Conservation (phyloP, 2,113 vertebrate species). For the Xenus cinereus region DNA sequence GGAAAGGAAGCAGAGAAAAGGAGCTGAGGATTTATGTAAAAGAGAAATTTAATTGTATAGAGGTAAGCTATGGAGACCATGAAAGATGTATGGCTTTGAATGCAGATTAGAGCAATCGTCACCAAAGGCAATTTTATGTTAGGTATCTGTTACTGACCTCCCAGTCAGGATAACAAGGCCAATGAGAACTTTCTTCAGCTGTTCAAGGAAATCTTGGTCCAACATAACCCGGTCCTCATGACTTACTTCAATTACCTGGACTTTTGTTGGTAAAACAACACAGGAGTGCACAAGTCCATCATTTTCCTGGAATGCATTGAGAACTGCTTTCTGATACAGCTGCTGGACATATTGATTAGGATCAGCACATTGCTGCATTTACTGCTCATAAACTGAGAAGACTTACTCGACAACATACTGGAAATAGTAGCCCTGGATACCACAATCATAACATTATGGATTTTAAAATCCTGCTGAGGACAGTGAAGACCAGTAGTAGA, state of each 20-base stretch:
- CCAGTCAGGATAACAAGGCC: accelerated
- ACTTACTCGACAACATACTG: background rate
- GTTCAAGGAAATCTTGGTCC: background rate
- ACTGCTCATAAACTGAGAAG: background rate
- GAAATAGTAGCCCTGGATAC: background rate
- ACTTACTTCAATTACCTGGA: background rate
- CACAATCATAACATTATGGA: background rate
- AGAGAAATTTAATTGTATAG: background rate
- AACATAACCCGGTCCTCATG: background rate
- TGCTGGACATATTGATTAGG: background rate
- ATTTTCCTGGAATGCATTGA: background rate
- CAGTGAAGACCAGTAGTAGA: background rate
- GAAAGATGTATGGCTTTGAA: background rate
- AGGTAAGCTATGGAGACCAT: background rate
- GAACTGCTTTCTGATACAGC: background rate
- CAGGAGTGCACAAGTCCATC: background rate
- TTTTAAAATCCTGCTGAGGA: background rate
- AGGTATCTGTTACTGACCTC: background rate
- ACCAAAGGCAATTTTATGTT: background rate
- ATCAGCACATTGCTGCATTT: background rate
- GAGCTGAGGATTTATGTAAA: background rate
- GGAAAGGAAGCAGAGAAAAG: background rate
- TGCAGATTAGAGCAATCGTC: background rate
- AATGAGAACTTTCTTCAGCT: background rate
- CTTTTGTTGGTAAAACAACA: background rate